Base-by-base conservation (phyloP, 2,888 invertebrate genomes). In the Alcis repandata region DNA sequence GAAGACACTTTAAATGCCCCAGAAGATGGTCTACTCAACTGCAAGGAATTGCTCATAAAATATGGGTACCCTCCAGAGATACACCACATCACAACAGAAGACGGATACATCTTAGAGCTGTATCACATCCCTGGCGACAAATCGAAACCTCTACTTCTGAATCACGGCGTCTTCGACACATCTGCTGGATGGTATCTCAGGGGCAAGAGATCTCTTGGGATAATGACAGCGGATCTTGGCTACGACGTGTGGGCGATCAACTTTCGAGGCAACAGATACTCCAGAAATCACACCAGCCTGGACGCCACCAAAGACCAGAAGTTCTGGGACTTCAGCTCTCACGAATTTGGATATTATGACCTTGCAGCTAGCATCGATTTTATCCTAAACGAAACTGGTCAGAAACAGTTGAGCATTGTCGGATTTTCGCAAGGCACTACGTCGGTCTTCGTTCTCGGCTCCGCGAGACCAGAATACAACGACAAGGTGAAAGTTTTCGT, bases 391-490 rank as follows among this genome's bases (percentile, higher is more conserved):
- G 46, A 67, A 1, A 95, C 96, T 0, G 89, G 92, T 0, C 87
- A 92, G 36, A 67, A 88, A 1, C 83, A 94, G 51, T 63, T 97
- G 0, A 94, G 93, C 66, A 95, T 95, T 76, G 82, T 95, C 17
- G 97, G 96, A 0, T 96, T 96, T 79, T 97, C 96, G 0, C 89
- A 93, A 78, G 97, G 96, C 0, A 94, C 94, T 0, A 94, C 95
- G 0, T 73, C 84, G 10, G 94, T 94, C 69, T 95, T 88, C 70
- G 90, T 95, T 0, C 85, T 95, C 79, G 84, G 88, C 0, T 88
- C 94, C 0, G 84, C 87, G 27, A 77, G 79, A 15, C 94, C 95
- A 0, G 94, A 94, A 54, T 95, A 95, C 77, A 95, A 95, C 73
- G 74, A 84, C 0, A 95, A 95, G 80, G 87, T 96, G 4, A 89